Evolutionary conservation across 2,888 invertebrate genomes (phyloP).

Genomic region (Baronia brevicornis): DNA sequence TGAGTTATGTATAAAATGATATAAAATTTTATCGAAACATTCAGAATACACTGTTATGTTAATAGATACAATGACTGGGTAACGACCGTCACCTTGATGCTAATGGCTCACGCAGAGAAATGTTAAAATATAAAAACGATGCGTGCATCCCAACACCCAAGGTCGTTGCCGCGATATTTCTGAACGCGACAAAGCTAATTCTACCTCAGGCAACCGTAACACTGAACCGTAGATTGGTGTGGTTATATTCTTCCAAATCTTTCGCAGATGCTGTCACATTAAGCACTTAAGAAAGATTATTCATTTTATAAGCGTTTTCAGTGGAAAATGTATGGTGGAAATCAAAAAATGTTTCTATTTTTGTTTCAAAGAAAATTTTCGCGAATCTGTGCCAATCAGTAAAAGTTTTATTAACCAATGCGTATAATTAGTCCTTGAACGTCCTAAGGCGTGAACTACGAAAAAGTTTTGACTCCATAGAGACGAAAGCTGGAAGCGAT

Average conservation of each 20-base stretch:
- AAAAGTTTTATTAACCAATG: too few relatives aligned
- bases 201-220: constrained; percentile 37
- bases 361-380: too few relatives aligned
- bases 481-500: too few relatives aligned
- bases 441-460: too few relatives aligned
- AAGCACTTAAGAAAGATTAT: constrained; percentile 24
- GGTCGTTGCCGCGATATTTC: constrained; percentile 69
- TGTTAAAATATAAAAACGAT: constrained; percentile 61
- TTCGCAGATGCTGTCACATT: constrained; percentile 38
- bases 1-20: too few relatives aligned
- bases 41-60: too few relatives aligned
- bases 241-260: constrained; percentile 45
- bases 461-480: too few relatives aligned
- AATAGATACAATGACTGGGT: too few relatives aligned
- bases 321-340: constrained; percentile 6
- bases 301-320: constrained; percentile 15
- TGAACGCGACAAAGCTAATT: constrained; percentile 47
- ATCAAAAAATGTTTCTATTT: neutral
- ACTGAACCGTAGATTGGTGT: constrained; percentile 59
- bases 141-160: constrained; percentile 63
- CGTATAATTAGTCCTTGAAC: too few relatives aligned
- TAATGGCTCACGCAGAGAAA: constrained; percentile 48
- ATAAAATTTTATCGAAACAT: too few relatives aligned
- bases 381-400: too few relatives aligned
- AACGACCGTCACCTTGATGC: constrained; percentile 64